Base-by-base conservation (phyloP, 2,888 invertebrate species). In the Dione vanillae region DNA sequence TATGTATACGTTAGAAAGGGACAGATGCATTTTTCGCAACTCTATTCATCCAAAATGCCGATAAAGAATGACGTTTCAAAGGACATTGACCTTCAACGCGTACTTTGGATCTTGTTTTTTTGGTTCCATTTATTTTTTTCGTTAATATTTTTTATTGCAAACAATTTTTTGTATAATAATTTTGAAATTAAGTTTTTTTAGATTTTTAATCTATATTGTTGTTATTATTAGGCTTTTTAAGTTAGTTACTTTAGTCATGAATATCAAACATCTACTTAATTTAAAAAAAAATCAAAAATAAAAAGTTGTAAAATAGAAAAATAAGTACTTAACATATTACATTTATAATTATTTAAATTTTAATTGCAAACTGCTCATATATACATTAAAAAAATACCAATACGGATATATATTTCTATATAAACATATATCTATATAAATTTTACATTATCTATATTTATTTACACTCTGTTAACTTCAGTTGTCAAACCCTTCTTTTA, bases 1-100 rank as follows among this genome's bases (percentile, higher is more conserved):
- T 87, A 88, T 88, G 84, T 83, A 85, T 84, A 81, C 84, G 90
- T 82, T 82, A 59, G 86, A 92, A 72, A 65, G 84, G 74, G 92
- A 91, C 75, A 75, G 83, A 75, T 77, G 79, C 79, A 86, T 78
- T 84, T 86, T 81, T 82, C 82, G 83, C 80, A 19, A 86, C 88
- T 91, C 86, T 88, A 83, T 83, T 83, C 82, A 83, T 84, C 92
- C 92, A 88, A 92, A 92, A 90, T 91, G 91, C 91, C 89, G 87
- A 91, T 92, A 92, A 92, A 92, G 92, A 92, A 92, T 92, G 91
- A 92, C 90, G 89, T 85, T 87, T 86, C 82, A 88, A 87, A 87
- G 91, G 90, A 86, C 89, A 76, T 85, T 84, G 90, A 90, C 92
- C 85, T 87, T 86, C 82, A 81, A 37, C 62, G 69, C 62, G 69